Base-by-base conservation (phyloP, 2,113 vertebrate genomes). In the Microcebus lehilahytsara region DNA sequence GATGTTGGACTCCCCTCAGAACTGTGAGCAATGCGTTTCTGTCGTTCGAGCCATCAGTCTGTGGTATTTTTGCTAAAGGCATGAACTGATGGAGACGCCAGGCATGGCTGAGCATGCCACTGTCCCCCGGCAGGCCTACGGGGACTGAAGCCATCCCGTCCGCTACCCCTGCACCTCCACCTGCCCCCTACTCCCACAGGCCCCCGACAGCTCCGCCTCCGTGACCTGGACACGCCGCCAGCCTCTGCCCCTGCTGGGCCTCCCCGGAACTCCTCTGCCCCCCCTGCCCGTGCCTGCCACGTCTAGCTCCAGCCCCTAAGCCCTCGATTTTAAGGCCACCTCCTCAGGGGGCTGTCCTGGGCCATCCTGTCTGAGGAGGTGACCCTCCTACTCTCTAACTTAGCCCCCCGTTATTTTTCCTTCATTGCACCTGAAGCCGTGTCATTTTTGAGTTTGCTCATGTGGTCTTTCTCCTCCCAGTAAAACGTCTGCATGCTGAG, bases 21-120 rank as follows among this genome's bases (percentile, higher is more conserved):
- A 25, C 75, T 0, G 6, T 0, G 6, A 64, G 20, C 3, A 12
- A 40, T 1, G 12, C 5, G 9, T 0, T 25, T 4, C 40, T 6
- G 5, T 4, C 2, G 5, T 30, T 32, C 0, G 8, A 72, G 85
- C 40, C 6, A 4, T 5, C 42, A 14, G 1, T 17, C 64, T 25
- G 6, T 0, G 72, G 12, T 13, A 25, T 9, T 22, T 42, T 46
- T 49, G 17, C 30, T 30, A 71, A 8, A 32, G 62, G 23, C 51
- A 12, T 0, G 53, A 13, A 46, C 27, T 30, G 8, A 49, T 1
- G 0, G 27, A 22, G 74, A 51, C 9, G 2, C 19, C 40, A 5
- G 25, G 3, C 0, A 1, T 1, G 34, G 17, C 25, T 6, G 19
- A 13, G 7, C 5, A 0, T 0, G 34, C 32, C 64, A 6, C 53